Conservation (phyloP, 2,113 vertebrate genomes). For the Hippocampus comes region DNA sequence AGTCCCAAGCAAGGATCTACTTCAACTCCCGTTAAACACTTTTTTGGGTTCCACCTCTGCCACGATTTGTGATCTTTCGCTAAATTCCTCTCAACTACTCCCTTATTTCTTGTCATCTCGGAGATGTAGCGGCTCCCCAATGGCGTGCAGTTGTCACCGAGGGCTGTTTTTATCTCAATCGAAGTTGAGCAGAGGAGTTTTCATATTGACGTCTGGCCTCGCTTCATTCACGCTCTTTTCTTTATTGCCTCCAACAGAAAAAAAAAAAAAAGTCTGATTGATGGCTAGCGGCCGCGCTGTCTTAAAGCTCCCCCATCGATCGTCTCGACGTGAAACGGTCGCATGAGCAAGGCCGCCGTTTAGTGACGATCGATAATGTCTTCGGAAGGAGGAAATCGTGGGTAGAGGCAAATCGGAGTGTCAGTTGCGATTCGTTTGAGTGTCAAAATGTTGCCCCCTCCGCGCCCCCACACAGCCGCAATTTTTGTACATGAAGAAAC, state of each 20-base stretch:
- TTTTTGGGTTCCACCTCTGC: no score
- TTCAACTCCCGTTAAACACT: no score
- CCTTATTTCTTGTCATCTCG: not conserved
- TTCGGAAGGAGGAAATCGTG: not conserved
- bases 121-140: not conserved
- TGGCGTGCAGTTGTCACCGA: not conserved
- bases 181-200: not conserved
- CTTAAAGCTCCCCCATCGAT: not conserved
- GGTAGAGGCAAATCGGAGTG: not conserved
- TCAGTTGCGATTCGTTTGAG: not conserved
- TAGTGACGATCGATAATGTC: not conserved
- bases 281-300: not conserved
- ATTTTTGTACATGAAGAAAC: not conserved
- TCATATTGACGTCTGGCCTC: not conserved
- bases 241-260: not conserved
- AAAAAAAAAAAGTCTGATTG: not conserved
- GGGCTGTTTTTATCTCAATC: not conserved
- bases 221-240: not conserved
- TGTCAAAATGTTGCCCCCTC: not conserved
- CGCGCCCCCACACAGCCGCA: not conserved
- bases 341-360: not conserved
- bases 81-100: no score
- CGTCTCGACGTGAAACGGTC: not conserved
- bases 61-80: no score
- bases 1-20: no score